Percentiles rank a stretch among this genome's conserved stretches.
Conservation (phyloP, 2,888 invertebrate genomes). For the Heliconius sara region DNA sequence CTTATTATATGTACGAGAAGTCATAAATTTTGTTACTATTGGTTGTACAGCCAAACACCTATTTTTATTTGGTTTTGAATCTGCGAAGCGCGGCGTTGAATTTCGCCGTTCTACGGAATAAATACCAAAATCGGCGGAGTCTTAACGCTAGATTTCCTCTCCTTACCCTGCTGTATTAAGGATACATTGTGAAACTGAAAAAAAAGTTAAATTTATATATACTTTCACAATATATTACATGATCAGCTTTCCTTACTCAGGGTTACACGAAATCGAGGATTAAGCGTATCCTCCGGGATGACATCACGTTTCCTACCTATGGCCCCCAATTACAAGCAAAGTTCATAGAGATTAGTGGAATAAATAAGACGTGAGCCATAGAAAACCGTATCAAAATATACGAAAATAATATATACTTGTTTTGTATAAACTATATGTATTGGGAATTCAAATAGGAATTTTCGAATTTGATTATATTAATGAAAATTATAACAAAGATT, state of each 20-base stretch:
- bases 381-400: background rate
- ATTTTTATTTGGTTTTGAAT: too few species aligned
- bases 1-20: background rate
- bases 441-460: background rate
- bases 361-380: background rate
- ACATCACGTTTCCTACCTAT: slow-evolving; percentile 9
- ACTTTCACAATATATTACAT: background rate
- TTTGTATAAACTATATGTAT: background rate
- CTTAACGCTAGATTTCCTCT: background rate
- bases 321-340: slow-evolving; percentile 12
- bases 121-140: background rate
- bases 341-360: slow-evolving; percentile 2
- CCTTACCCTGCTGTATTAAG: background rate
- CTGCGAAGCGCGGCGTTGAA: background rate
- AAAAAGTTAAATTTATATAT: background rate
- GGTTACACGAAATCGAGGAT: slow-evolving; percentile 11
- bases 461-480: background rate
- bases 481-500: background rate
- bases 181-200: background rate
- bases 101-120: background rate
- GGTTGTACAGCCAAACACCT: too few species aligned
- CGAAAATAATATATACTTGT: background rate
- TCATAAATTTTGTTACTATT: background rate
- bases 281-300: slow-evolving; percentile 19
- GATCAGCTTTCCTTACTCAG: slow-evolving; percentile 17